phyloP scores from a whole-genome alignment of 53 echinoderm and acorn worm species.

The Arbacia lixula region DNA sequence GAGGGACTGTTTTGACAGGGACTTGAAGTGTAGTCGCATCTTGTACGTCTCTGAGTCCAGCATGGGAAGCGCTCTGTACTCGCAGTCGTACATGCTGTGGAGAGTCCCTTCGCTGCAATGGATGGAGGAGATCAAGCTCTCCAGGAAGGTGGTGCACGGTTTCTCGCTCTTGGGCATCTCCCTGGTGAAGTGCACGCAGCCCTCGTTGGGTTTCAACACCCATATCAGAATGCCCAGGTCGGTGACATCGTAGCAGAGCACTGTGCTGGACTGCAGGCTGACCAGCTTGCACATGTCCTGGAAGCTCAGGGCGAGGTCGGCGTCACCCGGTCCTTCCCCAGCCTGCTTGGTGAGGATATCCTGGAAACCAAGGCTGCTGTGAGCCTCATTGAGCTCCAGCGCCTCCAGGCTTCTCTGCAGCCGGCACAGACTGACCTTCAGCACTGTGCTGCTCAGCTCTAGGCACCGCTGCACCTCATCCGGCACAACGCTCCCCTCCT shows the following conservation, averaged over 20 bases:
- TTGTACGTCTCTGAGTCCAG: slow-evolving; percentile 67
- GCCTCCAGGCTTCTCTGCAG: slow-evolving; percentile 66
- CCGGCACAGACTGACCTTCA: slow-evolving; percentile 77
- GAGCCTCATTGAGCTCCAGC: slow-evolving; percentile 69
- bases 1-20: no score
- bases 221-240: slow-evolving; percentile 70
- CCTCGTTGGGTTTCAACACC: slow-evolving; percentile 75
- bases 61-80: slow-evolving; percentile 86
- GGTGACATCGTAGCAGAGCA: slow-evolving; percentile 77
- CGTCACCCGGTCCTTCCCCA: slow-evolving; percentile 16
- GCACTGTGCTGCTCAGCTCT: slow-evolving; percentile 47
- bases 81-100: slow-evolving; percentile 70
- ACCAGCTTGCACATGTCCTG: slow-evolving; percentile 69
- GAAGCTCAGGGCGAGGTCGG: slow-evolving; percentile 15
- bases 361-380: slow-evolving; percentile 53
- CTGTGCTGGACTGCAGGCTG: slow-evolving; percentile 57
- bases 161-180: neutral
- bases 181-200: slow-evolving; percentile 56
- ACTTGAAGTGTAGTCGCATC: slow-evolving; percentile 53
- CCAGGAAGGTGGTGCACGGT: slow-evolving; percentile 46
- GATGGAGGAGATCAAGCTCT: slow-evolving; percentile 50
- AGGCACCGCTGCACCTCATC: slow-evolving; percentile 54
- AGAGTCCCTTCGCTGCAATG: slow-evolving; percentile 26
- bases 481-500: slow-evolving; percentile 16
- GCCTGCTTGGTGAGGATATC: slow-evolving; percentile 52